Conservation (phyloP, 2,113 vertebrate genomes). For the Setophaga petechia region DNA sequence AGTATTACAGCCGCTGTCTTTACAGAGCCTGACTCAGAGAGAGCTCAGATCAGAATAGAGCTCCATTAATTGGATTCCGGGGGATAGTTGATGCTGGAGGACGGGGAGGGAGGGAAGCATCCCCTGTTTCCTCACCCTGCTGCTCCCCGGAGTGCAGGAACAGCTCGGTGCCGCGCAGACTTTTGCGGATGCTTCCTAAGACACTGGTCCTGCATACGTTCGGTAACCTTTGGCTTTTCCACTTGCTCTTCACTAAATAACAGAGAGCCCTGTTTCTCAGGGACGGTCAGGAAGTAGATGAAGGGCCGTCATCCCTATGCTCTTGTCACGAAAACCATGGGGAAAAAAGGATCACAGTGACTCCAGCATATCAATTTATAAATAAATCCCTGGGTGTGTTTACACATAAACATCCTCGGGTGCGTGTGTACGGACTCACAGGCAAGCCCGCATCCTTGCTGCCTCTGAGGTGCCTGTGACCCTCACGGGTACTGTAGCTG, state of each 20-base stretch:
- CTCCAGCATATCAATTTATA: neutral
- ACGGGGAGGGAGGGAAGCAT: neutral
- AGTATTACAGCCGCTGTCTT: neutral
- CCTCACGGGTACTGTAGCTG: neutral
- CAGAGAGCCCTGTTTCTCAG: neutral
- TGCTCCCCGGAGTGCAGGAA: neutral
- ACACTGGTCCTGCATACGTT: rapidly evolving
- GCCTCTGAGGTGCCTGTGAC: neutral
- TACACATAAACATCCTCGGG: no score
- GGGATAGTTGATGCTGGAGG: neutral
- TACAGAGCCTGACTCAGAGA: neutral
- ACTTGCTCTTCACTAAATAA: neutral
- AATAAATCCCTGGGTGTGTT: neutral
- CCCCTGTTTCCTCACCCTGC: neutral
- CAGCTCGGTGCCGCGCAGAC: rapidly evolving
- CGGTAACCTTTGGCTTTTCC: neutral
- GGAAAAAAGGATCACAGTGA: rapidly evolving
- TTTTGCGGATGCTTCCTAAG: neutral
- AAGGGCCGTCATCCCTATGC: neutral
- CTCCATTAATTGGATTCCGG: neutral
- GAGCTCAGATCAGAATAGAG: neutral
- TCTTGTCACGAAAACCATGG: neutral
- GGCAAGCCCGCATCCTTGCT: neutral
- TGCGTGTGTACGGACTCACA: rapidly evolving
- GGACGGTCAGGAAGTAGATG: neutral